Percentiles rank a stretch among this genome's conserved stretches.
Evolutionary conservation across 2,113 vertebrate genomes (phyloP).

Genomic region (Ceyx melanurus): DNA sequence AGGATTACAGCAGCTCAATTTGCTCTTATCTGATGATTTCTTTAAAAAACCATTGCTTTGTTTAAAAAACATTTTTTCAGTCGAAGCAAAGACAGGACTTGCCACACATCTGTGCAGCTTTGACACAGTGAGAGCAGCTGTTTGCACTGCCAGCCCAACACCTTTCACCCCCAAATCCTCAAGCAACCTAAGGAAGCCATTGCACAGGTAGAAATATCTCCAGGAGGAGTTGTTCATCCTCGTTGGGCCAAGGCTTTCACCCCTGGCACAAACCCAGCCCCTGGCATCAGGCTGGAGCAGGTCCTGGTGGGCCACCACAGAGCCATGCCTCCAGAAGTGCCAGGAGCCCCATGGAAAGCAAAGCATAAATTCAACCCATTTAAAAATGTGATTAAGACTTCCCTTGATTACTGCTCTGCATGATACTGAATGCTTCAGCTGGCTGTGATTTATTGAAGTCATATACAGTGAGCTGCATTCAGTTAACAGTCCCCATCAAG

Average conservation of each 20-base stretch:
- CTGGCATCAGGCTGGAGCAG: background rate
- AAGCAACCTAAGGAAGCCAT: background rate
- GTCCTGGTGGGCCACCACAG: background rate
- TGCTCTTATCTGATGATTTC: background rate
- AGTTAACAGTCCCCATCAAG: constrained; percentile 50
- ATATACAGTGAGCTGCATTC: constrained; percentile 55
- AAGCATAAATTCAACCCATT: constrained; percentile 58
- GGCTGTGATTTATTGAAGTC: constrained; percentile 47
- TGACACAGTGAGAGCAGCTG: background rate
- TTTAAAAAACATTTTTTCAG: background rate
- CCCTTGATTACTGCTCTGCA: constrained; percentile 53
- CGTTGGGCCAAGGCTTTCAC: fast-evolving
- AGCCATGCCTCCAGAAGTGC: background rate
- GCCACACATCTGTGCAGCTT: background rate
- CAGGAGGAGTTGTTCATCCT: background rate
- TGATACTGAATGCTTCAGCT: constrained; percentile 49
- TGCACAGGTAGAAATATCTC: background rate
- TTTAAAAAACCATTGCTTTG: background rate
- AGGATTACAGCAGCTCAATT: background rate
- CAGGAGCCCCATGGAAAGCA: background rate
- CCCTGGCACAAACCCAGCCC: background rate
- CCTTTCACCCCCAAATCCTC: background rate
- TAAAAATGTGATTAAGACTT: constrained; percentile 67
- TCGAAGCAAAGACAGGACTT: background rate
- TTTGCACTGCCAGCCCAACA: background rate